Conservation (phyloP, 2,113 vertebrate genomes). For the Aegotheles bennettii region DNA sequence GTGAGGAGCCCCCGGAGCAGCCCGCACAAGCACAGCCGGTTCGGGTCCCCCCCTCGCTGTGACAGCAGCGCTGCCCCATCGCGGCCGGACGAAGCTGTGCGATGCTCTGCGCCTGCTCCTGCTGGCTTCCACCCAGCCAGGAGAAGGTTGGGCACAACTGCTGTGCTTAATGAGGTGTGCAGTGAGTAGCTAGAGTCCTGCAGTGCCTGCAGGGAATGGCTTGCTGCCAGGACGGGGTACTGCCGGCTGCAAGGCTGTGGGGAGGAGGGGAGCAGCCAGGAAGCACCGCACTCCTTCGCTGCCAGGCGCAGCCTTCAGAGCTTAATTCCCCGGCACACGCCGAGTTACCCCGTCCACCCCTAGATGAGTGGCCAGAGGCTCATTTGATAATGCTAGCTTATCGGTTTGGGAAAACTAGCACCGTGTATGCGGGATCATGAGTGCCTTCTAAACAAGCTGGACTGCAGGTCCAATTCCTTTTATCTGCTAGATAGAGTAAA, state of each 20-base stretch:
- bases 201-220: not conserved
- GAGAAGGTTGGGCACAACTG: not conserved
- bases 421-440: rapidly evolving
- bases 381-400: rapidly evolving
- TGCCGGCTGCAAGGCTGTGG: not conserved
- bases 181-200: not conserved
- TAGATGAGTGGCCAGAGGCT: not conserved
- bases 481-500: not conserved
- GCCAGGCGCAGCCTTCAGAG: not conserved
- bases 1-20: not conserved
- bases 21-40: not conserved
- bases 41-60: not conserved
- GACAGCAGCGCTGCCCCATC: not conserved
- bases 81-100: not conserved
- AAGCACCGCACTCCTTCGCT: too few species aligned
- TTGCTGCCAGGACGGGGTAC: not conserved
- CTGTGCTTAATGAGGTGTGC: not conserved
- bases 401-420: not conserved
- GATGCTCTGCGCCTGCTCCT: not conserved
- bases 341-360: not conserved
- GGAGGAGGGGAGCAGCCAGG: not conserved
- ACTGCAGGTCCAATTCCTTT: not conserved
- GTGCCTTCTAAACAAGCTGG: not conserved
- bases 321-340: not conserved
- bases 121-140: not conserved